Conservation (phyloP, 2,113 vertebrate species). For the Geococcyx californianus region DNA sequence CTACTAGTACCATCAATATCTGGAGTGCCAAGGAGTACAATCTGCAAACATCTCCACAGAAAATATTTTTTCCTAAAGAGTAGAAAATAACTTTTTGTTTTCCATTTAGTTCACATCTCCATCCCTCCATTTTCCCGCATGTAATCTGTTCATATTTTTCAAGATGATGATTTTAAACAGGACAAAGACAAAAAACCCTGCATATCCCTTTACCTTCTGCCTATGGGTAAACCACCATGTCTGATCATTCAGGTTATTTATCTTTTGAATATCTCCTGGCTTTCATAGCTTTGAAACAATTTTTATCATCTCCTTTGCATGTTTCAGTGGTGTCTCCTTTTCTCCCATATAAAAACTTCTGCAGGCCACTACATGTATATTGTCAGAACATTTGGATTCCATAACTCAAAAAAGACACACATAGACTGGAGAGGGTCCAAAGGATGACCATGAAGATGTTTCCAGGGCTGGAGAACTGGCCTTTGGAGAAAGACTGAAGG, state of each 20-base stretch:
- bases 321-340: not conserved
- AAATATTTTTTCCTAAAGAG: not conserved
- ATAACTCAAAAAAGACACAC: not conserved
- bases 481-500: not conserved
- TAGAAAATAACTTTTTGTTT: not conserved
- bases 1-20: not conserved
- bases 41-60: not conserved
- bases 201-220: not conserved
- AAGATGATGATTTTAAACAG: not conserved
- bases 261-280: not conserved
- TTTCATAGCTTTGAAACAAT: not conserved
- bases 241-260: not conserved
- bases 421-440: not conserved
- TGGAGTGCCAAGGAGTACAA: not conserved
- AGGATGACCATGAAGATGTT: not conserved
- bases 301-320: not conserved
- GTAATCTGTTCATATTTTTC: not conserved
- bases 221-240: not conserved
- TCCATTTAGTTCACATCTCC: not conserved
- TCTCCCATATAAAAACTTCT: not conserved
- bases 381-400: not conserved
- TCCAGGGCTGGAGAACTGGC: not conserved
- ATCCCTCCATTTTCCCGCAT: not conserved
- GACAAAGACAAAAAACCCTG: not conserved
- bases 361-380: not conserved